Base-by-base conservation (phyloP, 2,888 invertebrate genomes). In the Mythimna lalbum region DNA sequence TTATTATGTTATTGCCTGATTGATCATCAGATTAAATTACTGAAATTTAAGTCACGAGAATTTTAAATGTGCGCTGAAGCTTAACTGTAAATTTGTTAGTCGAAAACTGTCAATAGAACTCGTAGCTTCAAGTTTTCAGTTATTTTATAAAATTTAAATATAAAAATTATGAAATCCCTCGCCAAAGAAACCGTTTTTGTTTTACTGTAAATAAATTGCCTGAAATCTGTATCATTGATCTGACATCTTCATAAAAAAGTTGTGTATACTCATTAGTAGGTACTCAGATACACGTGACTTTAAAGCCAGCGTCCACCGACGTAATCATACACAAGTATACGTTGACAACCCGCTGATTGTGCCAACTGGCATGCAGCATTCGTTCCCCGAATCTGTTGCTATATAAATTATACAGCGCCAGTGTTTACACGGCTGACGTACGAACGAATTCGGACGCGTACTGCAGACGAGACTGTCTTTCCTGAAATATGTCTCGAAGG, bases 351-450 rank as follows among this genome's bases (percentile, higher is more conserved):
- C 76, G 74, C 73, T 81, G 78, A 82, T 88, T 81, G 90, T 93
- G 93, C 93, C 93, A 92, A 91, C 90, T 92, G 92, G 92, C 92
- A 92, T 86, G 80, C 85, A 77, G 61, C 74, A 76, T 81, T 79
- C 86, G 88, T 87, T 88, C 87, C 83, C 83, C 80, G 74, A 84
- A 68, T 64, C 73, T 81, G 66, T 69, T 71, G 53, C 69, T 80
- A 49, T 79, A 79, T 78, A 73, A 76, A 81, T 82, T 80, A 80
- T 63, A 75, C 59, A 62, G 31, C 43, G 21, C 39, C 49, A 72
- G 50, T 63, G 76, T 84, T 81, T 83, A 84, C 78, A 67, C 50
- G 55, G 21, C 69, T 76, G 81, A 77, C 78, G 81, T 72, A 63
- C 60, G 61, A 49, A 78, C 69, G 47, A 27, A 79, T 62, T 74